phyloP scores from a whole-genome alignment of 2,888 invertebrate species.

The Oithona nana region DNA sequence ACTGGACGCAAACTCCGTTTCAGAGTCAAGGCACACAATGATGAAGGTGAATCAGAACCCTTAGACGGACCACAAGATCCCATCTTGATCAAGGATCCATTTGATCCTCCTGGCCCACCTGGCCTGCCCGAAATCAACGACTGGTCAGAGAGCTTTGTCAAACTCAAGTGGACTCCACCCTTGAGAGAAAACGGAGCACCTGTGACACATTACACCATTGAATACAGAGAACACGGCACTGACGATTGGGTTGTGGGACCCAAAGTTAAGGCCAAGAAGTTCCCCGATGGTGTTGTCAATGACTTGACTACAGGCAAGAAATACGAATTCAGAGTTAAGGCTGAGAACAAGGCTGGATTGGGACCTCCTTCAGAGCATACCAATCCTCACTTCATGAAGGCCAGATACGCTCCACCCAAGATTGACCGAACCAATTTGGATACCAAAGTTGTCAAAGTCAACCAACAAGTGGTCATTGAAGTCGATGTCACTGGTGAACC shows the following conservation, averaged over 20 bases:
- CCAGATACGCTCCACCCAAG: slow-evolving; percentile 65
- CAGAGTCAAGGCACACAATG: slow-evolving; percentile 87
- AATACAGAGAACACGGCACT: slow-evolving; percentile 72
- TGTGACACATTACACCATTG: slow-evolving; percentile 72
- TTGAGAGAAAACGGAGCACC: slow-evolving; percentile 79
- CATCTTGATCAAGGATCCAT: slow-evolving; percentile 91
- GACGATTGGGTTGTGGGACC: slow-evolving; percentile 69
- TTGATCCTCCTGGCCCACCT: slow-evolving; percentile 65
- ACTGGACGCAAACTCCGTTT: slow-evolving; percentile 93
- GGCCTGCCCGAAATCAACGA: slow-evolving; percentile 77
- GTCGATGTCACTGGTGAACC: slow-evolving; percentile 59
- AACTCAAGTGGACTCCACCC: slow-evolving; percentile 75
- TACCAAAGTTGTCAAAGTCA: slow-evolving; percentile 67
- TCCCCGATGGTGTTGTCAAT: slow-evolving; percentile 59
- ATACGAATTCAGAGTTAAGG: slow-evolving; percentile 84
- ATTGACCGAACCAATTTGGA: slow-evolving; percentile 79
- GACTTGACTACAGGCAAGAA: slow-evolving; percentile 82
- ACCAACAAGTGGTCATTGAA: slow-evolving; percentile 27
- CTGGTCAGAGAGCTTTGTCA: slow-evolving; percentile 75
- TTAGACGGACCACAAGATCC: slow-evolving; percentile 63
- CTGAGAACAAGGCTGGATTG: slow-evolving; percentile 82
- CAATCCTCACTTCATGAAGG: slow-evolving; percentile 72
- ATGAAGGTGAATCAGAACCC: slow-evolving; percentile 91
- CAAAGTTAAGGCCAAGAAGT: slow-evolving; percentile 61
- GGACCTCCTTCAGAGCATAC: slow-evolving; percentile 81